Conservation (phyloP, 2,113 vertebrate genomes). For the Eidolon helvum region DNA sequence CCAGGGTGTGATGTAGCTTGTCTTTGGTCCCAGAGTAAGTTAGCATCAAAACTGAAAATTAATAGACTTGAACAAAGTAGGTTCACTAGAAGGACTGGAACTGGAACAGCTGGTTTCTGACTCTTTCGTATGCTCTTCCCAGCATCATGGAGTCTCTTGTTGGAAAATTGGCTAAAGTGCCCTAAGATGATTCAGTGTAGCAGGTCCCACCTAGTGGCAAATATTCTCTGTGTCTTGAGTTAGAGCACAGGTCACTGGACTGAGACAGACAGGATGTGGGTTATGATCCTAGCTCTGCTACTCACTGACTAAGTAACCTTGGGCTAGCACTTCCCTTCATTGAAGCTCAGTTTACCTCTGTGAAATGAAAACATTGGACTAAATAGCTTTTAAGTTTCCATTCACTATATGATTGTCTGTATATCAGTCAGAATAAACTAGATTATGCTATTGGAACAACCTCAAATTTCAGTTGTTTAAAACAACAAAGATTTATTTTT, state of each 20-base stretch:
- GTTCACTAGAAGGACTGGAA: background rate
- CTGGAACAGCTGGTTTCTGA: background rate
- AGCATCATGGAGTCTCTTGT: background rate
- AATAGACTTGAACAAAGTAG: background rate
- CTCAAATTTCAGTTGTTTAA: background rate
- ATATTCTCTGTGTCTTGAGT: background rate
- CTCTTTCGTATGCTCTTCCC: background rate
- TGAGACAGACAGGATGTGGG: background rate
- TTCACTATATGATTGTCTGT: background rate
- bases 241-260: background rate
- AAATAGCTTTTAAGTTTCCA: background rate
- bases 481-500: conserved; percentile 21
- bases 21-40: background rate
- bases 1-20: background rate
- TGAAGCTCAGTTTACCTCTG: background rate
- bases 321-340: background rate
- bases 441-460: background rate
- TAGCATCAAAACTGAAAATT: conserved; percentile 5
- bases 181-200: background rate
- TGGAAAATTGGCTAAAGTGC: background rate
- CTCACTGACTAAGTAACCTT: background rate
- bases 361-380: background rate
- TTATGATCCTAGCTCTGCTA: background rate
- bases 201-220: conserved; percentile 56
- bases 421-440: background rate